Percentiles rank a stretch among this genome's conserved stretches.
phyloP scores from a whole-genome alignment of 2,888 invertebrate species.

The Lepeophtheirus nordmannii region DNA sequence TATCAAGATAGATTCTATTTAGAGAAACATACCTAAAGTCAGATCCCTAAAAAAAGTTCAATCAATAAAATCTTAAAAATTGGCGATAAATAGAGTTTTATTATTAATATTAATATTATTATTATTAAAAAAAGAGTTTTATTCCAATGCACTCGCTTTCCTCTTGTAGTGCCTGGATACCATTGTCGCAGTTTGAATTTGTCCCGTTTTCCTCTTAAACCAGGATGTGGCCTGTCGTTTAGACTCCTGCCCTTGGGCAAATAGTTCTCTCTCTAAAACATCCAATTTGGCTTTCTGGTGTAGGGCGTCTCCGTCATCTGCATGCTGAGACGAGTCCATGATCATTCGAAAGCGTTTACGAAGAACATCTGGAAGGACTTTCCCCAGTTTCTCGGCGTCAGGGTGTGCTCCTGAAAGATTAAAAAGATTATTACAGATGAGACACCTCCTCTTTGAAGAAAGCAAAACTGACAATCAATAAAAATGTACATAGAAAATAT shows the following conservation, averaged over 20 bases:
- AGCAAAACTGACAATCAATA: too few relatives aligned
- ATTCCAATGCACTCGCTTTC: neutral
- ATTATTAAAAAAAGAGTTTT: too few relatives aligned
- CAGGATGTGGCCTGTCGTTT: neutral
- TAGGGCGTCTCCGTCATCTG: conserved; percentile 1
- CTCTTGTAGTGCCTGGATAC: conserved; percentile 9
- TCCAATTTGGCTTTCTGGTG: conserved; percentile 5
- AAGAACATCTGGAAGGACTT: conserved; percentile 1
- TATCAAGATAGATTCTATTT: too few relatives aligned
- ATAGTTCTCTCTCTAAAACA: conserved; percentile 3
- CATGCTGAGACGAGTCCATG: conserved; percentile 11
- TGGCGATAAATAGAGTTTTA: neutral
- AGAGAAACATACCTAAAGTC: too few relatives aligned
- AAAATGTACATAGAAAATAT: too few relatives aligned
- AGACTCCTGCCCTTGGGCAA: neutral
- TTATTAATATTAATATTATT: neutral
- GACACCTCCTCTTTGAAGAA: too few relatives aligned
- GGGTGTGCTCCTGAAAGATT: neutral
- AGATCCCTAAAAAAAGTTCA: neutral
- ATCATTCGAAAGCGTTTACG: conserved; percentile 15
- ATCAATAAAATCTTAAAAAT: neutral
- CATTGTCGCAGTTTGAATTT: conserved; percentile 11
- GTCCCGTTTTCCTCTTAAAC: conserved; percentile 14
- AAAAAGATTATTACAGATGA: too few relatives aligned
- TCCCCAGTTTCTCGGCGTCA: neutral